These are phyloP conservation scores for Ectemnius continuus DNA, from an alignment of 2,888 invertebrate species.

Conservation along the genomic window DNA sequence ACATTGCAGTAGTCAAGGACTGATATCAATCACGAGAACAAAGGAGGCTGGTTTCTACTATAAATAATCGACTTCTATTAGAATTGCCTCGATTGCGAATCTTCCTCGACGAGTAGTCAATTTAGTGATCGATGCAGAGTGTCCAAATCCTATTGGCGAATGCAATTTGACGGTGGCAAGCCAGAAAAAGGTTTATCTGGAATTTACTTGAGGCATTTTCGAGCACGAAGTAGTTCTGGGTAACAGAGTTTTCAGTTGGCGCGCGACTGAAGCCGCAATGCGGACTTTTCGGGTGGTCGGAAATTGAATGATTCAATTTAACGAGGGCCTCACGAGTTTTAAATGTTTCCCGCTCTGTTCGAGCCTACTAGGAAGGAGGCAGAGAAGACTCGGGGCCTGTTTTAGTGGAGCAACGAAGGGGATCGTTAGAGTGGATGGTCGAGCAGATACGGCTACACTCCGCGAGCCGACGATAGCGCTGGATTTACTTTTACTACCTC, in stretches of 20 bases:
- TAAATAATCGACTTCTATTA: too few relatives aligned
- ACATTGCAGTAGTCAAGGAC: not conserved
- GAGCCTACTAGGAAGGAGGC: not conserved
- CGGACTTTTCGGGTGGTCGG: conserved; percentile 23
- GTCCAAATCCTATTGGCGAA: too few relatives aligned
- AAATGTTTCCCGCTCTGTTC: conserved; percentile 22
- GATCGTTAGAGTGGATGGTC: conserved; percentile 16
- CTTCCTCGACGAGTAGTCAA: too few relatives aligned
- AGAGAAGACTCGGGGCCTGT: conserved; percentile 7
- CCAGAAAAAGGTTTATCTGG: too few relatives aligned
- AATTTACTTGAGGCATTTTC: too few relatives aligned
- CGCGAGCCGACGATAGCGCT: conserved; percentile 65
- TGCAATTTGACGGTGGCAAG: too few relatives aligned
- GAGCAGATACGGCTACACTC: conserved; percentile 26
- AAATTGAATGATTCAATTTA: conserved; percentile 52
- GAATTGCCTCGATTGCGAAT: too few relatives aligned
- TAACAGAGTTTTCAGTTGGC: too few relatives aligned
- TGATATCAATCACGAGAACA: conserved; percentile 15
- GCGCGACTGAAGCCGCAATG: not conserved
- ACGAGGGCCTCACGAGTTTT: conserved; percentile 39
- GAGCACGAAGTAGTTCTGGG: too few relatives aligned
- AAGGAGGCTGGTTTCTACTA: not conserved
- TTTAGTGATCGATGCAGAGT: too few relatives aligned
- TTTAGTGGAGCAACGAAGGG: not conserved
- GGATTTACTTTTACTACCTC: conserved; percentile 74